A percentile compares a stretch with the other conserved stretches of the same genome.
phyloP scores from a whole-genome alignment of 2,888 invertebrate species.

The Lottia scabra region DNA sequence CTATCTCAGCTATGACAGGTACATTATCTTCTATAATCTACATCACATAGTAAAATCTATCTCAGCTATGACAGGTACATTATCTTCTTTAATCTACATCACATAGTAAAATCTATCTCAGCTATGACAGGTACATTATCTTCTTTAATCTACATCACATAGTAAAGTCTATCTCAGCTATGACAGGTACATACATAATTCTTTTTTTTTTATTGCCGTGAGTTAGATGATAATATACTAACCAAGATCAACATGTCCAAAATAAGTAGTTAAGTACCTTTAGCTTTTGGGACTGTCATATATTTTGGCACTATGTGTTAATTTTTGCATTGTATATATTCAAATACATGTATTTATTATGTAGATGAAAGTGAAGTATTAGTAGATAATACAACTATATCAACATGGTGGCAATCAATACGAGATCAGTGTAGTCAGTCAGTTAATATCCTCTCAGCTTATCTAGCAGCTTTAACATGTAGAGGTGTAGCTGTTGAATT shows the following conservation, averaged over 20 bases:
- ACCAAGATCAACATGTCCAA: no score
- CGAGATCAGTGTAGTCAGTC: slow-evolving; percentile 81
- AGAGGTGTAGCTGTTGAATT: slow-evolving; percentile 75
- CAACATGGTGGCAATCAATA: slow-evolving; percentile 86
- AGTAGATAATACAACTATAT: slow-evolving; percentile 79
- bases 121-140: slow-evolving; percentile 72
- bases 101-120: slow-evolving; percentile 63
- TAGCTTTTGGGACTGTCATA: no score
- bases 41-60: slow-evolving; percentile 60
- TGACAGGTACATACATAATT: slow-evolving; percentile 63
- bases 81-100: slow-evolving; percentile 50
- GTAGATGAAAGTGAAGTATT: slow-evolving; percentile 73
- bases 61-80: slow-evolving; percentile 73
- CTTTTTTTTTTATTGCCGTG: neutral
- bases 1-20: slow-evolving; percentile 72
- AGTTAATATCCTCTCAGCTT: slow-evolving; percentile 80
- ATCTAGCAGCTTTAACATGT: slow-evolving; percentile 86
- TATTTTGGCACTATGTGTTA: no score
- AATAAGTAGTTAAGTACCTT: no score
- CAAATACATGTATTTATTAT: no score
- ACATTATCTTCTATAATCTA: slow-evolving; percentile 48
- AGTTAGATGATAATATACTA: no score
- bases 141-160: slow-evolving; percentile 53
- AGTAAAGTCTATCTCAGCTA: slow-evolving; percentile 70
- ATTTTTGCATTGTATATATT: no score